A percentile compares a stretch with the other conserved stretches of the same genome.
Conservation (phyloP, 2,113 vertebrate genomes). For the Poeciliopsis retropinna region DNA sequence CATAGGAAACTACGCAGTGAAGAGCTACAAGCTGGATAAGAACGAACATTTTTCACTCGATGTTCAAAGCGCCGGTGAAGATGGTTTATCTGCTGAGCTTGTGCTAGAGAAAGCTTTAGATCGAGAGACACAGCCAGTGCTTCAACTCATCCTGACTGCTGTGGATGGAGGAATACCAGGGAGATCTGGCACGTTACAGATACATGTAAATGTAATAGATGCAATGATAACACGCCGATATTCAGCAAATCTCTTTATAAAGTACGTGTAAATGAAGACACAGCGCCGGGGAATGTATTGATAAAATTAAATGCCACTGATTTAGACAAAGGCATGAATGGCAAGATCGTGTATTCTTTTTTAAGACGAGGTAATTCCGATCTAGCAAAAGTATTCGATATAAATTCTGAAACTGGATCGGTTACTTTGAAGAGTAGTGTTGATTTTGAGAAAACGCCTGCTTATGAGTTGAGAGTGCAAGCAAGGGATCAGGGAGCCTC, state of each 20-base stretch:
- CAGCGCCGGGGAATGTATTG: constrained; percentile 12
- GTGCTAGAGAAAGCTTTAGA: too few species aligned
- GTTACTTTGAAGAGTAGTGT: constrained; percentile 61
- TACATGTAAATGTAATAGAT: constrained; percentile 79
- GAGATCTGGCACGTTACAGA: constrained; percentile 19
- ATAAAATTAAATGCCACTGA: constrained; percentile 66
- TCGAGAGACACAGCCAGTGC: constrained; percentile 41
- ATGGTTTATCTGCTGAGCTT: too few species aligned
- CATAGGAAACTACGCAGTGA: constrained; percentile 68
- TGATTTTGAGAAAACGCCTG: constrained; percentile 75
- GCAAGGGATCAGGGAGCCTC: constrained; percentile 48
- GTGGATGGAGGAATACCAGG: constrained; percentile 74
- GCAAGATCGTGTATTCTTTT: constrained; percentile 65
- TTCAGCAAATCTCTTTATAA: constrained; percentile 62
- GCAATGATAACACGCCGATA: constrained; percentile 83
- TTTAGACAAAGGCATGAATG: constrained; percentile 75
- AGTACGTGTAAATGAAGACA: constrained; percentile 11
- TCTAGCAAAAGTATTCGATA: constrained; percentile 66
- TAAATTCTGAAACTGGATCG: constrained; percentile 64
- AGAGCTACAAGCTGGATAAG: constrained; percentile 67
- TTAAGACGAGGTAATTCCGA: constrained; percentile 75
- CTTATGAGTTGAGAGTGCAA: constrained; percentile 68
- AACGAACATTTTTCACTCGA: constrained; percentile 48
- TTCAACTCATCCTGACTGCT: constrained; percentile 64
- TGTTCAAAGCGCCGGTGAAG: too few species aligned